Base-by-base conservation (phyloP, 2,797 vertebrate species). In the Serranus cabrilla region DNA sequence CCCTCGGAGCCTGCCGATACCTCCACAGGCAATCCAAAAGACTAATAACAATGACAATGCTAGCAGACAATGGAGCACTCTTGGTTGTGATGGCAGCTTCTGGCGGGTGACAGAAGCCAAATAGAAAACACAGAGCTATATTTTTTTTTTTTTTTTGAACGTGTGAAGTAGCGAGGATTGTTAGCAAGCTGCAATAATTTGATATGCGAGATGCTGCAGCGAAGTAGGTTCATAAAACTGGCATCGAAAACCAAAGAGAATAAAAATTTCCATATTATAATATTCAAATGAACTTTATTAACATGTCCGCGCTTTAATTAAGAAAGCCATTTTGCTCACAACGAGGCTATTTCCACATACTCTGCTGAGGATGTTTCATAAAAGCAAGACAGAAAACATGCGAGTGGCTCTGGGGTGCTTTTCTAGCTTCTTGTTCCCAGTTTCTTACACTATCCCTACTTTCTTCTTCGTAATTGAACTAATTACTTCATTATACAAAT, bases 401-500 rank as follows among this genome's bases (percentile, higher is more conserved):
- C 78, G 77, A 20, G 9, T 37, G 42, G 78, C 74, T 20, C 77
- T 45, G 21, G 46, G 69, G 34, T 60, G 60, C 65, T 74, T 27
- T 84, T 71, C 49, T 34, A 31, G 78, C 71, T 78, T 73, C 80
- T 80, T 50, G 42, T 68, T 79, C 64, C 43, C 79, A 16, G 40
- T 87, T 84, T 77, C 69, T 63, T 79, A 64, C 59, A 23, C 60
- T 63, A 81, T 85, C 66, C 82, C 74, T 76, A 85, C 83, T 92
- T 93, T 92, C 86, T 87, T 85, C 73, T 70, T 90, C 65, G 83
- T 91, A 94, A 94, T 88, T 90, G 73, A 92, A 90, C 90, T 93
- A 94, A 95, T 95, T 93, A 94, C 92, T 94, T 93, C 91, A 95
- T 94, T 93, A 93, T 81, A 94, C 89, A 93, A 94, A 93, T 93